These are phyloP conservation scores for Cosmia pyralina DNA, from an alignment of 2,888 invertebrate genomes.

Conservation along the genomic window DNA sequence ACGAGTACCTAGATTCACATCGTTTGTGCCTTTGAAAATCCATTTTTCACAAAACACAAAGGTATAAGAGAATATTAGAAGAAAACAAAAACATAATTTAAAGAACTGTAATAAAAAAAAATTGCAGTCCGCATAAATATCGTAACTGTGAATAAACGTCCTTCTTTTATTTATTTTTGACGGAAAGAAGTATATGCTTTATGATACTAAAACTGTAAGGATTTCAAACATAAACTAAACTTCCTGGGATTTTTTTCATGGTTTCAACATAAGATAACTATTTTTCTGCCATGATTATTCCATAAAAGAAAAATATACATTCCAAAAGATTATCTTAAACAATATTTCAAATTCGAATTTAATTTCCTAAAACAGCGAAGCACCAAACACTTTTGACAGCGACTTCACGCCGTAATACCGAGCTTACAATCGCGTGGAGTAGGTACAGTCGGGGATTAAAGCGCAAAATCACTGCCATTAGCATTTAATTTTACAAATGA, in stretches of 20 bases:
- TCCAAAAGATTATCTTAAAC: not conserved
- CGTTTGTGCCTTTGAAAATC: not conserved
- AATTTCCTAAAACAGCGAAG: not conserved
- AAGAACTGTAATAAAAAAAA: not conserved
- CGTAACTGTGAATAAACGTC: not conserved
- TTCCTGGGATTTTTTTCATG: not conserved
- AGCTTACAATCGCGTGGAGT: constrained; percentile 75
- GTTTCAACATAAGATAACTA: not conserved
- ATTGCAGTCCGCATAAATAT: not conserved
- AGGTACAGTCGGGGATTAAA: constrained; percentile 82
- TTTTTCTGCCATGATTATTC: not conserved
- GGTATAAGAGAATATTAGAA: not conserved
- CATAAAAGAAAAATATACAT: not conserved
- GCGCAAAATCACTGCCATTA: constrained; percentile 83
- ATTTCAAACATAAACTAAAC: not conserved
- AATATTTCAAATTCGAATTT: not conserved
- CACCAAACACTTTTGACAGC: constrained; percentile 66
- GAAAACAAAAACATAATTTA: not conserved
- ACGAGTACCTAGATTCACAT: not conserved
- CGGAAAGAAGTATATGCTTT: not conserved
- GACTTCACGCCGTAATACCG: constrained; percentile 75
- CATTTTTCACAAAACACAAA: not conserved
- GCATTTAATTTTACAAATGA: constrained; percentile 89
- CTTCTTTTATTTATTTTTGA: not conserved
- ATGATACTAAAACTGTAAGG: not conserved